A percentile compares a stretch with the other conserved stretches of the same genome.
Conservation (phyloP, 2,113 vertebrate species). For the Seriola aureovittata region DNA sequence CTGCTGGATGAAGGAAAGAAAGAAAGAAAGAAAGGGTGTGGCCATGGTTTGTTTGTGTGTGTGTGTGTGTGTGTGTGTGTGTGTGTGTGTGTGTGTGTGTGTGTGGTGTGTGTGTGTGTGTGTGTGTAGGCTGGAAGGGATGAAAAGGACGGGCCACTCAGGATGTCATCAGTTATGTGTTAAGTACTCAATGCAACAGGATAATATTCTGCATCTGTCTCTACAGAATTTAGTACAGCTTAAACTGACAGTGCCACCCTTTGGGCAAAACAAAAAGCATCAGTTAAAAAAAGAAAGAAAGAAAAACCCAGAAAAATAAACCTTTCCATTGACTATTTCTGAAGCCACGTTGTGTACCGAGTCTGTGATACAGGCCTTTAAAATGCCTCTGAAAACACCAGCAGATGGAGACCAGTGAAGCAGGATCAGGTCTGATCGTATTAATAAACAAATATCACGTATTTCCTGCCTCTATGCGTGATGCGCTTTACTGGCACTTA, state of each 20-base stretch:
- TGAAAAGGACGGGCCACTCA: slow-evolving; percentile 18
- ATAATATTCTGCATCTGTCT: not conserved
- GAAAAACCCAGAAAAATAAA: not conserved
- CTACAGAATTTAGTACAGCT: not conserved
- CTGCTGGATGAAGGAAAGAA: slow-evolving; percentile 19
- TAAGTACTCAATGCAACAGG: slow-evolving; percentile 1
- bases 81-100: not conserved
- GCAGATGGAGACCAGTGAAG: slow-evolving; percentile 47
- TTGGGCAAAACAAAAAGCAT: not conserved
- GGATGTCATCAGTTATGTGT: slow-evolving; percentile 14
- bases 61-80: not conserved
- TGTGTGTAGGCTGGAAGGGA: not conserved
- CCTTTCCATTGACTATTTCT: not conserved
- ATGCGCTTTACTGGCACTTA: not conserved
- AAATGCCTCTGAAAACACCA: slow-evolving; percentile 13
- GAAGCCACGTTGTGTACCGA: not conserved
- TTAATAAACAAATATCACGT: slow-evolving; percentile 26
- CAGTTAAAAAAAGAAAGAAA: not conserved
- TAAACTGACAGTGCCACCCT: not conserved
- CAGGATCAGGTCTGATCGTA: slow-evolving; percentile 26
- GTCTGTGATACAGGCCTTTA: slow-evolving; percentile 20
- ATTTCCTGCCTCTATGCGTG: not conserved
- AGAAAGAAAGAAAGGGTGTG: slow-evolving; percentile 35
- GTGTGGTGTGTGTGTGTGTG: slow-evolving; percentile 4
- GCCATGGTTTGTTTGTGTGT: not conserved